Evolutionary conservation across 2,888 invertebrate species (phyloP).

Genomic region (Sminthurides aquaticus): DNA sequence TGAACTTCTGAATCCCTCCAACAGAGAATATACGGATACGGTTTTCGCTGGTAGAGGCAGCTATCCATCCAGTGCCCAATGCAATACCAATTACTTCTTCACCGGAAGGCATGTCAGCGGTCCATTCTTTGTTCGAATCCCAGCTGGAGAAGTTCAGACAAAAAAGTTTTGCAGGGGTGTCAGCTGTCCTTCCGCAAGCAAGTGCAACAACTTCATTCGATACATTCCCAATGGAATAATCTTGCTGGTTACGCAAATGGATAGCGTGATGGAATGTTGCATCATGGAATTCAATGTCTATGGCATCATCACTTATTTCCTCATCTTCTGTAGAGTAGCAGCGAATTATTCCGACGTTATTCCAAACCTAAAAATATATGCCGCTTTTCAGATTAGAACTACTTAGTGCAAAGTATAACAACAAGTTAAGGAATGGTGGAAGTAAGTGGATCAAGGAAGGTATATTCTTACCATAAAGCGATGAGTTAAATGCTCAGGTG

Average conservation of each 20-base stretch:
- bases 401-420: too few species aligned
- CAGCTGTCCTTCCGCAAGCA: constrained; percentile 53
- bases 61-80: constrained; percentile 68
- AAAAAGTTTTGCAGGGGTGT: constrained; percentile 53
- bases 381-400: not conserved
- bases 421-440: not conserved
- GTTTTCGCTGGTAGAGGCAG: constrained; percentile 66
- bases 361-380: constrained; percentile 63
- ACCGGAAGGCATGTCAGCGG: constrained; percentile 63
- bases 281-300: constrained; percentile 95
- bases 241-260: constrained; percentile 75
- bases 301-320: constrained; percentile 55
- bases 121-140: constrained; percentile 76
- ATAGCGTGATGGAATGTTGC: constrained; percentile 78
- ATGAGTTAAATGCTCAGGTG: constrained; percentile 72
- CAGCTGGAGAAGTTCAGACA: constrained; percentile 64
- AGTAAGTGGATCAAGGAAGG: not conserved
- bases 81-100: constrained; percentile 59
- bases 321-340: constrained; percentile 70
- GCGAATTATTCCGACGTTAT: constrained; percentile 81
- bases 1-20: constrained; percentile 77
- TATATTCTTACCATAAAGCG: constrained; percentile 65
- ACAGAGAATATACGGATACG: constrained; percentile 74
- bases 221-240: constrained; percentile 80
- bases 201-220: constrained; percentile 71